These are phyloP conservation scores for Cydia strobilella DNA, from an alignment of 1,140 invertebrate species.

Conservation along the genomic window DNA sequence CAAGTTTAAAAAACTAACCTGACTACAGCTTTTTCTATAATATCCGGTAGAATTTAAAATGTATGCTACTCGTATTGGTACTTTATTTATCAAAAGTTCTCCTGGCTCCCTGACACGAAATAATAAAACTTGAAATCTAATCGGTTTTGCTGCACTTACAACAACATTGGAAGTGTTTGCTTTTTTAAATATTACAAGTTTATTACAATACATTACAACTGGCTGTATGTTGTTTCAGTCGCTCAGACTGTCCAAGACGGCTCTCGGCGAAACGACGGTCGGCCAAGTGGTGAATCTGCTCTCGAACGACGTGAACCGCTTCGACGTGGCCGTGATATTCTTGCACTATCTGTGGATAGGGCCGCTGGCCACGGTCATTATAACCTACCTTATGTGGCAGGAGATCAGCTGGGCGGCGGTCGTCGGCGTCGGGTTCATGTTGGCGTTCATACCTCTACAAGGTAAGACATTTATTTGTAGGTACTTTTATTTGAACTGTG, in stretches of 20 bases:
- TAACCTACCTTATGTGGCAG: conserved; percentile 87
- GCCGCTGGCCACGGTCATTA: conserved; percentile 88
- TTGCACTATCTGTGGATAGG: conserved; percentile 91
- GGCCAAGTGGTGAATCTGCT: conserved; percentile 96
- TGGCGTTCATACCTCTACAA: conserved; percentile 92
- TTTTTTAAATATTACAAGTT: too few species aligned
- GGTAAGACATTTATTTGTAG: conserved; percentile 67
- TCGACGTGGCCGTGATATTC: conserved; percentile 85
- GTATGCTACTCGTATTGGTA: too few species aligned
- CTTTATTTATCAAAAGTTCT: too few species aligned
- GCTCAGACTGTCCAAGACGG: conserved; percentile 84
- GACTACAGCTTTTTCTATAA: too few species aligned
- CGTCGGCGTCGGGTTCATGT: conserved; percentile 88
- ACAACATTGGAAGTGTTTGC: too few species aligned
- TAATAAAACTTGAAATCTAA: too few species aligned
- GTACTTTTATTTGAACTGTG: too few species aligned
- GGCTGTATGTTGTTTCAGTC: conserved; percentile 70
- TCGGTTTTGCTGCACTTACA: too few species aligned
- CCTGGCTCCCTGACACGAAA: too few species aligned
- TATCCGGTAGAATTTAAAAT: too few species aligned
- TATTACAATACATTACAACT: background rate
- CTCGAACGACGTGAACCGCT: conserved; percentile 91
- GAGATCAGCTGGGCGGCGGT: conserved; percentile 87
- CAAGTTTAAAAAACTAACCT: too few species aligned
- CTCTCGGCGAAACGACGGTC: conserved; percentile 87